Percentiles rank a stretch among this genome's conserved stretches.
These are phyloP conservation scores for Gadus chalcogrammus DNA, from an alignment of 2,113 vertebrate genomes.

Conservation along the genomic window DNA sequence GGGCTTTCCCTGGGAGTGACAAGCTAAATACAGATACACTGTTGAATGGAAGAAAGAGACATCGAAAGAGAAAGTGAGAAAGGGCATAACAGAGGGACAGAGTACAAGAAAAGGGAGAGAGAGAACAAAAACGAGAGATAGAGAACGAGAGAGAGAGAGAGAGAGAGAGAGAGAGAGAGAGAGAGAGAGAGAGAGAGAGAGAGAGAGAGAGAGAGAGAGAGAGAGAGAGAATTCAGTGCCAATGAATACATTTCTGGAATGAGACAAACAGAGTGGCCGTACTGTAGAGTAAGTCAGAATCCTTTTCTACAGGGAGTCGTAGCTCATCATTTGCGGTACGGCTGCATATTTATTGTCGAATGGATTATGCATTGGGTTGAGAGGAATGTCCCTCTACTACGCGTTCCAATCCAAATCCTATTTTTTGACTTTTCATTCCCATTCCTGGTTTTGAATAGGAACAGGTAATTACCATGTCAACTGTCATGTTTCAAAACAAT, in stretches of 20 bases:
- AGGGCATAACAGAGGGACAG: not conserved
- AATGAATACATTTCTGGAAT: not conserved
- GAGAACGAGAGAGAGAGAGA: not conserved
- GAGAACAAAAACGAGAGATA: not conserved
- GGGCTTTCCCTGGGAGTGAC: not conserved
- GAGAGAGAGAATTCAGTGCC: not conserved
- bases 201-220: not conserved
- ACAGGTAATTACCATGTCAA: not conserved
- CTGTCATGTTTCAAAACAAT: not conserved
- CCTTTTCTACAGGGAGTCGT: slow-evolving; percentile 13
- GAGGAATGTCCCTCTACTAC: not conserved
- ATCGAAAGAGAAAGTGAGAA: not conserved
- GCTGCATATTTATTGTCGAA: not conserved
- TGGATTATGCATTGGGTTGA: not conserved
- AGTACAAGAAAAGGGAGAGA: not conserved
- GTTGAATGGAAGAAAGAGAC: slow-evolving; percentile 1
- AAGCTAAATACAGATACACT: slow-evolving; percentile 8
- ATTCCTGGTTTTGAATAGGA: no score
- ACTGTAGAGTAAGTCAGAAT: not conserved
- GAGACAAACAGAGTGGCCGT: not conserved
- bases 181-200: not conserved
- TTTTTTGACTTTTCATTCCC: not conserved
- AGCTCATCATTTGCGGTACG: not conserved
- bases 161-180: not conserved
- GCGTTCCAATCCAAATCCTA: not conserved